Evolutionary conservation across 2,113 vertebrate species (phyloP).

Genomic region (Hyla sarda): DNA sequence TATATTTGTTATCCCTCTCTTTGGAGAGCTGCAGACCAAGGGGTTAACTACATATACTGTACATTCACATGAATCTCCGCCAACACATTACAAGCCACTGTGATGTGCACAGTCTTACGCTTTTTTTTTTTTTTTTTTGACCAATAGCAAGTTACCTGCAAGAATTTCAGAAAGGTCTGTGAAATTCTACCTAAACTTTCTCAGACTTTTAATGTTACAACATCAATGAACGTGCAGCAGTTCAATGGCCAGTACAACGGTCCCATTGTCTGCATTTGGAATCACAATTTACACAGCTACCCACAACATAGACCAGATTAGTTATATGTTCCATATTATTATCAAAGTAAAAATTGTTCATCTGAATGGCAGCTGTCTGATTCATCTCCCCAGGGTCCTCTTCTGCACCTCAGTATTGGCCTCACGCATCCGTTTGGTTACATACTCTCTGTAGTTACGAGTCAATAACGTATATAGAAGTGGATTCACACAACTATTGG

Average conservation of each 20-base stretch:
- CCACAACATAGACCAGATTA: too few species aligned
- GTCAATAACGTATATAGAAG: slow-evolving; percentile 83
- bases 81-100: background rate
- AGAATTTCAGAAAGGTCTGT: slow-evolving; percentile 13
- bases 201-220: background rate
- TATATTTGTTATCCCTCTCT: background rate
- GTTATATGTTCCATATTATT: background rate
- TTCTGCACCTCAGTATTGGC: background rate
- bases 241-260: background rate
- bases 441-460: slow-evolving; percentile 70
- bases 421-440: slow-evolving; percentile 47
- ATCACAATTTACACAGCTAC: background rate
- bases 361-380: background rate
- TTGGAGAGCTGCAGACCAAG: background rate
- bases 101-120: background rate
- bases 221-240: background rate
- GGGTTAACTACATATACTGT: background rate
- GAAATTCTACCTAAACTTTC: background rate
- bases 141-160: background rate
- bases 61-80: background rate
- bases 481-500: slow-evolving; percentile 87
- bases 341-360: background rate
- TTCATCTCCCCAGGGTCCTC: background rate
- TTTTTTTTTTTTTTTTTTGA: background rate
- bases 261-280: background rate